Base-by-base conservation (phyloP, 2,113 vertebrate genomes). In the Noctilio leporinus region DNA sequence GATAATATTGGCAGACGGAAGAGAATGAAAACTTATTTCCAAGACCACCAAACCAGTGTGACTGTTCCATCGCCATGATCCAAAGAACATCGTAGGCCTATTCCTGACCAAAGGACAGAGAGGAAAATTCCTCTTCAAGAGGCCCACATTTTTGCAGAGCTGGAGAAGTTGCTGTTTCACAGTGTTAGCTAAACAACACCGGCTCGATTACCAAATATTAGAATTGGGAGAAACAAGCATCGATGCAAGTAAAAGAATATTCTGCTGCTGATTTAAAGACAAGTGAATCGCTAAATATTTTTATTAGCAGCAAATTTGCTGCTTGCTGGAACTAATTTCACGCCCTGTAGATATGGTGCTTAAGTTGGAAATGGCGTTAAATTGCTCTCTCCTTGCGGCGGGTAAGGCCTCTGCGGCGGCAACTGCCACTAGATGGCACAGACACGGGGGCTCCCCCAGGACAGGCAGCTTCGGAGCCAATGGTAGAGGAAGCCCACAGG, bases 261-360 rank as follows among this genome's bases (percentile, higher is more conserved):
- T 98, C 98, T 89, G 96, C 97, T 97, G 93, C 97, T 96, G 98
- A 98, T 98, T 98, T 98, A 98, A 98, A 98, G 98, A 98, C 98
- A 97, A 97, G 97, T 91, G 97, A 98, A 98, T 98, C 97, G 97
- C 98, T 98, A 99, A 98, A 98, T 98, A 98, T 98, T 98, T 98
- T 98, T 98, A 98, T 99, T 98, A 99, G 98, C 95, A 96, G 97
- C 98, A 98, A 98, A 98, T 98, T 98, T 98, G 98, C 98, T 97
- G 98, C 98, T 98, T 98, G 98, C 98, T 98, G 98, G 98, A 98
- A 98, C 98, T 98, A 99, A 99, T 99, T 99, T 99, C 98, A 98
- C 98, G 98, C 98, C 98, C 97, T 73, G 98, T 97, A 98, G 98
- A 98, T 98, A 97, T 97, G 98, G 98, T 98, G 98, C 98, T 98